These are phyloP conservation scores for Vulpes lagopus DNA, from an alignment of 2,113 vertebrate species.

Conservation along the genomic window DNA sequence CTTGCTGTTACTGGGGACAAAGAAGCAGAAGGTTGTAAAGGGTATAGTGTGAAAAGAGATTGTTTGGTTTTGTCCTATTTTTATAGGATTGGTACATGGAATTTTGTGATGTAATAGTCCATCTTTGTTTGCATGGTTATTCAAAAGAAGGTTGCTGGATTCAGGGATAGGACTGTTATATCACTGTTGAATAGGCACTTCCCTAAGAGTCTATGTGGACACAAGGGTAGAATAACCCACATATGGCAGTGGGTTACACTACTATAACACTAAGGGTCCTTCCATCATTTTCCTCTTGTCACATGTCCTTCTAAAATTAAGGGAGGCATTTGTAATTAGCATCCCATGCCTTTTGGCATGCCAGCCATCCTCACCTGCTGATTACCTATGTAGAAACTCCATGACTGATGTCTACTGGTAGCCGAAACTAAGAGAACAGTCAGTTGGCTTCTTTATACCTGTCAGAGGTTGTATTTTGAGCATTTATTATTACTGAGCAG, in stretches of 20 bases:
- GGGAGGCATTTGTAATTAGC: background rate
- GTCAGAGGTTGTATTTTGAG: background rate
- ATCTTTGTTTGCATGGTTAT: background rate
- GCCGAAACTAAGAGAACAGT: background rate
- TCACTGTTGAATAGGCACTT: background rate
- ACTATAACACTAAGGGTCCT: background rate
- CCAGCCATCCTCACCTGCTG: background rate
- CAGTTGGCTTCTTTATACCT: background rate
- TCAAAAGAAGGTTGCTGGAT: background rate
- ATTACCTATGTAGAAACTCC: background rate
- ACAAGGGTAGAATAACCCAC: background rate
- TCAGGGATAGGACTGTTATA: background rate
- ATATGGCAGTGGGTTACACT: background rate
- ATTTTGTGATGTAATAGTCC: background rate
- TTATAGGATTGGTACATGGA: constrained; percentile 6
- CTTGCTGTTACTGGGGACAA: constrained; percentile 32
- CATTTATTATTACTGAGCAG: background rate
- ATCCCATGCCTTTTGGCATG: background rate
- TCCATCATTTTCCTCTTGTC: background rate
- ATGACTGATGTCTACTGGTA: background rate
- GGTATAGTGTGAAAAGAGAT: background rate
- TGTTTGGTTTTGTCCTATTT: constrained; percentile 16
- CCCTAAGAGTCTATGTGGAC: background rate
- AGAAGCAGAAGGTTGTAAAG: background rate
- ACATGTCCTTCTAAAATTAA: background rate